These are phyloP conservation scores for Melanotaenia boesemani DNA, from an alignment of 2,797 vertebrate genomes.

Conservation along the genomic window DNA sequence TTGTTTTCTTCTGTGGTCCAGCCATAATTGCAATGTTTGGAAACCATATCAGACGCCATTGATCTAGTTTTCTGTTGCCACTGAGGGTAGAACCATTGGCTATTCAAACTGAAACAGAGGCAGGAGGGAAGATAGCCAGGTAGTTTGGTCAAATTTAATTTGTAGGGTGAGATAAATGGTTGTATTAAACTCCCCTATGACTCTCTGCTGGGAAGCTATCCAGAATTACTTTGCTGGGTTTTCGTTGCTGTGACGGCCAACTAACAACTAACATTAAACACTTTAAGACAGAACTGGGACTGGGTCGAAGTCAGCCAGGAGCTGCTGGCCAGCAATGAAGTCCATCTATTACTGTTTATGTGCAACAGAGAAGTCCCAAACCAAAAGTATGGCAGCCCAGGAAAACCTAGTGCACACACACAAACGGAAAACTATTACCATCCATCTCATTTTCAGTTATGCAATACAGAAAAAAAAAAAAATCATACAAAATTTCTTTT, in stretches of 20 bases:
- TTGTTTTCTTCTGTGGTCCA: conserved; percentile 23
- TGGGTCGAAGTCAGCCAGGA: conserved; percentile 38
- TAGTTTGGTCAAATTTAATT: conserved; percentile 44
- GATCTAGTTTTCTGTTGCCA: conserved; percentile 32
- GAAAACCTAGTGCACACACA: conserved; percentile 6
- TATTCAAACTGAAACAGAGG: conserved; percentile 11
- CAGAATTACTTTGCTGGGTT: conserved; percentile 59
- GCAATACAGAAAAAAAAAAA: neutral
- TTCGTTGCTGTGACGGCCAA: conserved; percentile 63
- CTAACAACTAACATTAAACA: conserved; percentile 72
- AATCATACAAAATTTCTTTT: neutral
- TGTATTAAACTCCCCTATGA: conserved; percentile 50
- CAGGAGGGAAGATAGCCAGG: conserved; percentile 6
- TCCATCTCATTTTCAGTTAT: neutral
- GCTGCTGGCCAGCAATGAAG: conserved; percentile 35
- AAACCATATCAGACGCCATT: conserved; percentile 47
- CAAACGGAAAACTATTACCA: neutral
- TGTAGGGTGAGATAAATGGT: conserved; percentile 44
- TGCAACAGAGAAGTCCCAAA: conserved; percentile 24
- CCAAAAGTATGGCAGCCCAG: conserved; percentile 19
- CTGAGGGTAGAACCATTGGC: neutral
- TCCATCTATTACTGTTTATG: conserved; percentile 50
- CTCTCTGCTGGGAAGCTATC: conserved; percentile 61
- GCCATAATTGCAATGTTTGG: conserved; percentile 41
- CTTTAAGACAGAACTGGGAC: conserved; percentile 71